Evolutionary conservation across 2,797 vertebrate species (phyloP), one percentile per base, ranked within the genome.

Genomic region (Adelosebastes latens): DNA sequence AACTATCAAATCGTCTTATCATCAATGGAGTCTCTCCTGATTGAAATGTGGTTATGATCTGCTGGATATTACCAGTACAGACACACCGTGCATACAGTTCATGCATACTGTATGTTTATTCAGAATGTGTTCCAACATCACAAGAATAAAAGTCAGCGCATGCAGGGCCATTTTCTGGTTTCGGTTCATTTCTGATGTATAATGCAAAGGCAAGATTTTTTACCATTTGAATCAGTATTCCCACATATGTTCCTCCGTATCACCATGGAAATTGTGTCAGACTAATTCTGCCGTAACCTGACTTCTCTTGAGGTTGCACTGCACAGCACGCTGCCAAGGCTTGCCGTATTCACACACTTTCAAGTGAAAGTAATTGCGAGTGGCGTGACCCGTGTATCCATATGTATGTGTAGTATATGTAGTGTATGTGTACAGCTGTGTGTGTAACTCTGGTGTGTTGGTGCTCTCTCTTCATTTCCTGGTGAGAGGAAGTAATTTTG

Each of bases 391-490:
- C 73, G 60, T 75, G 65, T 72, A 22, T 72, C 31, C 63, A 66
- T 62, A 61, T 56, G 42, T 75, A 55, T 63, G 24, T 7, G 22
- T 39, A 25, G 14, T 46, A 25, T 36, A 36, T 72, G 61, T 18
- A 24, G 18, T 46, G 32, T 20, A 4, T 78, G 60, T 69, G 22
- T 53, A 29, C n/a, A 12, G 20, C 25, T 73, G 53, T 67, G 56
- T 67, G 56, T n/a, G 12, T 76, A 61, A 73, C 62, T 27, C 34
- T 52, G 10, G 14, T 68, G 66, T 79, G 72, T 67, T 42, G 2
- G 8, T 46, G 61, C 27, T 32, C 62, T 75, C 18, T 56, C 42
- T 79, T 79, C 61, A 80, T 82, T 87, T 92, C 74, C 62, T 87
- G 61, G 70, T 39, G 56, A 84, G 77, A 80, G 31, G 34, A 75